A percentile compares a stretch with the other conserved stretches of the same genome.
Conservation (phyloP, 2,113 vertebrate genomes). For the Forbesichthys papilliferus region DNA sequence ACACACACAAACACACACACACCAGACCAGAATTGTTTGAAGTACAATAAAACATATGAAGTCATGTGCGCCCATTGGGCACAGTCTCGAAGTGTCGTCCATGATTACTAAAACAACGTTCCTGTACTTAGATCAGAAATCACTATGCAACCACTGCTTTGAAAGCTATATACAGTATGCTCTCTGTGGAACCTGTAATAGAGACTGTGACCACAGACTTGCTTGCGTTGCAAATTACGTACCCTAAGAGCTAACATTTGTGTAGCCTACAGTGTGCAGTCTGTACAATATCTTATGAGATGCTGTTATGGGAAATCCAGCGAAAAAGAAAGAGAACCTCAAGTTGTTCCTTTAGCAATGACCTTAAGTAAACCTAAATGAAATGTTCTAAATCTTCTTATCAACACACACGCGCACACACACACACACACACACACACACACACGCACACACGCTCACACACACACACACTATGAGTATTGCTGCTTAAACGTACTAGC, state of each 20-base stretch:
- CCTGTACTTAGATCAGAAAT: background rate
- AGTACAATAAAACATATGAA: no score
- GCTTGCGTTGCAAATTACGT: background rate
- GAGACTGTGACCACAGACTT: background rate
- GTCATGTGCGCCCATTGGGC: no score
- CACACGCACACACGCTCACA: no score
- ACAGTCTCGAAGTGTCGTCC: background rate
- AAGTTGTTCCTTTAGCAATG: slow-evolving; percentile 29
- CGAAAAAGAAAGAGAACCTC: background rate
- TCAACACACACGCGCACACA: no score
- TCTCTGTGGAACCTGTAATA: background rate
- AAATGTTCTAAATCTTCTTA: slow-evolving; percentile 12
- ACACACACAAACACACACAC: background rate
- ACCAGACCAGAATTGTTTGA: background rate
- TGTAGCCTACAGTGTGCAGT: no score
- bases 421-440: no score
- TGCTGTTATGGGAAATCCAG: background rate
- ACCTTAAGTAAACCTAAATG: slow-evolving; percentile 36
- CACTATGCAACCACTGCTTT: background rate
- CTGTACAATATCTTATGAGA: no score
- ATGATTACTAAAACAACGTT: background rate
- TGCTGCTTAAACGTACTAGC: slow-evolving; percentile 20
- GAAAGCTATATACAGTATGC: background rate
- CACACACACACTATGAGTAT: slow-evolving; percentile 23
- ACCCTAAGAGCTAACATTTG: no score